phyloP scores from a whole-genome alignment of 53 echinoderm and acorn worm species.

The Echinometra lucunter region DNA sequence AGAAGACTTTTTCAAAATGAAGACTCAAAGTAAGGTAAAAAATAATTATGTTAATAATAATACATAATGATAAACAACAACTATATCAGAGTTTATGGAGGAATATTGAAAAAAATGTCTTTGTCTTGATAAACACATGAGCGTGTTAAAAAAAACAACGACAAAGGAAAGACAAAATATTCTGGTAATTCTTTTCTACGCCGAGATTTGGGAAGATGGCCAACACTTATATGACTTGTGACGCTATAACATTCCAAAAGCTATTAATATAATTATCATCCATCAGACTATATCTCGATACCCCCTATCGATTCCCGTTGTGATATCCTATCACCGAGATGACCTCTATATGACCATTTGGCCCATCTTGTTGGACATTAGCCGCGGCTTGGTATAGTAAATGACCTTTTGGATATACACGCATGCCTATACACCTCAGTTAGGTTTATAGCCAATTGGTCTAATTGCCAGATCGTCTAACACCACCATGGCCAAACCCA shows the following conservation, averaged over 20 bases:
- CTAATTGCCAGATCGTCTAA: too few species aligned
- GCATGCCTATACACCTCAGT: background rate
- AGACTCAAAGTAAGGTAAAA: too few species aligned
- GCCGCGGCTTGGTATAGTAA: background rate
- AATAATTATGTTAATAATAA: too few species aligned
- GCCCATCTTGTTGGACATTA: background rate
- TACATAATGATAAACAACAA: too few species aligned
- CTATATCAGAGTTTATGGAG: too few species aligned
- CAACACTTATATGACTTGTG: background rate
- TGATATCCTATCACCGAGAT: background rate
- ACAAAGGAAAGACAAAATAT: too few species aligned
- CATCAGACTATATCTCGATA: background rate
- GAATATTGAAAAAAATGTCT: too few species aligned
- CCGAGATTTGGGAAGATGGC: background rate
- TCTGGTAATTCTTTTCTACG: too few species aligned
- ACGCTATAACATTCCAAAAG: background rate
- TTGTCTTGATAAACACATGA: too few species aligned
- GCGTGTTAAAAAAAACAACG: too few species aligned
- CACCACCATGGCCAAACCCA: too few species aligned
- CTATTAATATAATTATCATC: background rate
- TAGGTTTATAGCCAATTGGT: background rate
- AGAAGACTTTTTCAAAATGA: too few species aligned
- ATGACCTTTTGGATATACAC: background rate
- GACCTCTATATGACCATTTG: background rate
- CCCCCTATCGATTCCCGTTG: background rate